Evolutionary conservation across 1,140 invertebrate species (phyloP), one percentile per base, ranked within the genome.

Genomic region (Conus betulinus): DNA sequence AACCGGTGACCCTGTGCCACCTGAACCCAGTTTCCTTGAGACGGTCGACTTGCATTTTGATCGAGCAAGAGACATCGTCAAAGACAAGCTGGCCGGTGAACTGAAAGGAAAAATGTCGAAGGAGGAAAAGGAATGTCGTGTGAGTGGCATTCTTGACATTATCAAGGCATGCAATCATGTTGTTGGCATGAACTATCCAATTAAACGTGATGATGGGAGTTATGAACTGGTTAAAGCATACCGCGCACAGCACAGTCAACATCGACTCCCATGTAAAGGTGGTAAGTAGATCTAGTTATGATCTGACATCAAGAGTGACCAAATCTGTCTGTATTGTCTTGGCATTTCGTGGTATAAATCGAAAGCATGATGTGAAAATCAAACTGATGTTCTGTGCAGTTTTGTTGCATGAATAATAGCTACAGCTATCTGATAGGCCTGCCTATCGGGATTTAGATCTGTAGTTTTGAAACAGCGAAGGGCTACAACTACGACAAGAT

Each of bases 171-270:
- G 98, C 95, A 98, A 99, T 95, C 98, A 99, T 93, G 98, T 99
- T 89, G 85, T 99, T 52, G 98, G 99, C 95, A 97, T 99, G 82
- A 97, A 97, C 78, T 99, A 99, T 95, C 99, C 99, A 0, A 96
- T 99, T 79, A 97, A 97, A 94, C 97, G 98, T 90, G 99, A 99
- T 95, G 98, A 98, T 93, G 99, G 99, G 2, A 97, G 98, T 93
- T 99, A 98, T 94, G 98, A 99, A 95, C 98, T 99, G 96, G 99
- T 99, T 92, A 98, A 97, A 89, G 99, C 98, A 2, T 99, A 99
- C 96, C 96, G 99, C 91, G 98, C 99, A 57, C 99, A 99, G 95
- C 99, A 99, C 96, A 99, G 98, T 93, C 98, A 98, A 82, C 99
- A 99, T 96, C 97, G 99, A 94, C 98, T 97, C 78, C 99, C 99